A percentile compares a stretch with the other conserved stretches of the same genome.
Conservation (phyloP, 1,140 invertebrate genomes). For the Achroia grisella region DNA sequence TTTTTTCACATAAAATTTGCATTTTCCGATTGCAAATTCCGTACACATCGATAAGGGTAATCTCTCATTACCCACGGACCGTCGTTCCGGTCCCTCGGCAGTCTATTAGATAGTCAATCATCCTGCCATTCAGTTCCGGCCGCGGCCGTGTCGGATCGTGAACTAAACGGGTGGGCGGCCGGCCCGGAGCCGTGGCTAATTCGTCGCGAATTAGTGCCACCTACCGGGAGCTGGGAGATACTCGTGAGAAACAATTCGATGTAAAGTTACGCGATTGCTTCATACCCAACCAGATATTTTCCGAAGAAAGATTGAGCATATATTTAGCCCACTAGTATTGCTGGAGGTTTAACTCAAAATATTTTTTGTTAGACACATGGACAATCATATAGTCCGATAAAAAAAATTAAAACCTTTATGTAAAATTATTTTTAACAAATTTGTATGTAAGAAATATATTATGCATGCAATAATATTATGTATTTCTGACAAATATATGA, state of each 20-base stretch:
- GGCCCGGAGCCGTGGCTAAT: slow-evolving; percentile 21
- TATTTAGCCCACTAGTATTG: no score
- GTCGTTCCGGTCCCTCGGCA: slow-evolving; percentile 3
- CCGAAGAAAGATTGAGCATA: no score
- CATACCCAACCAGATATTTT: no score
- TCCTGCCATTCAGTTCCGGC: slow-evolving; percentile 43
- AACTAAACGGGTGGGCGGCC: slow-evolving; percentile 43
- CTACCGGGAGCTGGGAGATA: slow-evolving; percentile 9
- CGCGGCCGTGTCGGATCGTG: slow-evolving; percentile 1
- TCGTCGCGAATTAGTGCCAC: slow-evolving; percentile 27
- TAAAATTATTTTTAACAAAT: no score
- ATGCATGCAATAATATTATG: no score
- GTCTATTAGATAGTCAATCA: slow-evolving; percentile 51
- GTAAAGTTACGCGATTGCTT: no score
- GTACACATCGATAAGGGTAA: slow-evolving; percentile 2
- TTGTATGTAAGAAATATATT: no score
- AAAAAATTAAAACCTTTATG: no score
- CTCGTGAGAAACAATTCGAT: slow-evolving; percentile 16
- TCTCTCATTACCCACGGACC: slow-evolving; percentile 11
- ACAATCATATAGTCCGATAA: no score
- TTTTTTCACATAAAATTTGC: neutral
- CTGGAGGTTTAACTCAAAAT: no score
- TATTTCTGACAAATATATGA: no score
- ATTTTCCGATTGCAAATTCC: neutral
- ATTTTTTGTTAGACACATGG: no score